A percentile compares a stretch with the other conserved stretches of the same genome.
These are phyloP conservation scores for Enteromius fasciolatus DNA, from an alignment of 2,797 vertebrate genomes.

Conservation along the genomic window DNA sequence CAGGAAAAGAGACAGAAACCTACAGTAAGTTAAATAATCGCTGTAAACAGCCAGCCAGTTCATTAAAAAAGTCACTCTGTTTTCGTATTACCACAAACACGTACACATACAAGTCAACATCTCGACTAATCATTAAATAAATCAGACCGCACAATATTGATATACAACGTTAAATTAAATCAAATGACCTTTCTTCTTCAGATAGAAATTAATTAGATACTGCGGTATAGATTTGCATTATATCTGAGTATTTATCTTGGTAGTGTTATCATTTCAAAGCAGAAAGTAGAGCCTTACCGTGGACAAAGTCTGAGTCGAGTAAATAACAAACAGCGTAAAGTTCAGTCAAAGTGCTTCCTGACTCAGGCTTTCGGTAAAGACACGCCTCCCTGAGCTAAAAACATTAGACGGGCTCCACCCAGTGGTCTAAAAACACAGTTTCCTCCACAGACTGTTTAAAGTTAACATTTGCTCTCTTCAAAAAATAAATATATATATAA, in stretches of 20 bases:
- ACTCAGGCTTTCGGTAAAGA: neutral
- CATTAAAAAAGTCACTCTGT: neutral
- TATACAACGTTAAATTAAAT: neutral
- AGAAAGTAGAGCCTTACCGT: neutral
- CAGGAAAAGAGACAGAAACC: neutral
- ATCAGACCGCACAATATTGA: neutral
- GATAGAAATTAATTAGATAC: neutral
- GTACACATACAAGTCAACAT: neutral
- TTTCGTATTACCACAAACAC: neutral
- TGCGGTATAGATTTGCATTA: neutral
- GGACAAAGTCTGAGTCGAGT: neutral
- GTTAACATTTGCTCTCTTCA: neutral
- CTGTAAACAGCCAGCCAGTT: neutral
- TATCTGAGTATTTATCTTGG: neutral
- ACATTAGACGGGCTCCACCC: neutral
- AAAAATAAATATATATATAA: no score
- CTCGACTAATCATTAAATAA: neutral
- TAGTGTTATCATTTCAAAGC: neutral
- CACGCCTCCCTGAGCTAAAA: neutral
- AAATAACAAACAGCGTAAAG: no score
- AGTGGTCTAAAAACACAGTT: neutral
- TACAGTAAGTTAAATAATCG: neutral
- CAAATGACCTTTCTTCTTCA: neutral
- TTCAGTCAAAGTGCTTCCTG: conserved; percentile 9
- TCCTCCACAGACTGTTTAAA: neutral